Evolutionary conservation across 2,888 invertebrate species (phyloP).

Genomic region (Atrina japonica): DNA sequence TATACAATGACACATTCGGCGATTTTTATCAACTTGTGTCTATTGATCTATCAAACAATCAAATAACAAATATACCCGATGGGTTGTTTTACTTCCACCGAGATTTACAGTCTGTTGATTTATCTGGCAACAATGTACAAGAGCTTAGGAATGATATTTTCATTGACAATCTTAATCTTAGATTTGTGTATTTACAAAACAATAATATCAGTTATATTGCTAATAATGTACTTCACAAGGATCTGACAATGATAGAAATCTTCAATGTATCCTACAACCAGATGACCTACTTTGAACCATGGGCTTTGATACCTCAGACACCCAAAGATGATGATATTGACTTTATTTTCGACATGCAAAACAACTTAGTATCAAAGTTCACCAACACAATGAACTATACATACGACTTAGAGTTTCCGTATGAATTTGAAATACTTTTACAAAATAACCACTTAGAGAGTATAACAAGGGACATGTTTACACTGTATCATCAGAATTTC

Average conservation of each 20-base stretch:
- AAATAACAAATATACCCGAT: constrained; percentile 16
- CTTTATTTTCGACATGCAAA: constrained; percentile 40
- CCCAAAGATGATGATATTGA: constrained; percentile 18
- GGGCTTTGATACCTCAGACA: constrained; percentile 50
- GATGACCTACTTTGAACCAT: constrained; percentile 52
- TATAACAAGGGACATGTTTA: constrained; percentile 6
- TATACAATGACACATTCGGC: constrained; percentile 41
- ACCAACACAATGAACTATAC: constrained; percentile 54
- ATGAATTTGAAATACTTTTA: constrained; percentile 42
- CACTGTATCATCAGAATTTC: constrained; percentile 22
- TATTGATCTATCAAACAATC: constrained; percentile 22
- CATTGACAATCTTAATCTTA: constrained; percentile 28
- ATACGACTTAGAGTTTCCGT: constrained; percentile 47
- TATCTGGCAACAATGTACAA: constrained; percentile 17
- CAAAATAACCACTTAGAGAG: constrained; percentile 44
- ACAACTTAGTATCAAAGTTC: constrained; percentile 46
- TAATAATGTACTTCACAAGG: constrained; percentile 45
- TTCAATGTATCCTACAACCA: constrained; percentile 48
- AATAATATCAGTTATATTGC: constrained; percentile 53
- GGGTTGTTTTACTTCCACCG: constrained; percentile 27
- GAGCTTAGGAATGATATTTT: constrained; percentile 20
- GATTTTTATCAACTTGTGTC: constrained; percentile 32
- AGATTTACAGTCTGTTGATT: constrained; percentile 7
- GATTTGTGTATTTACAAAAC: constrained; percentile 35
- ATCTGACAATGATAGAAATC: constrained; percentile 29